A percentile compares a stretch with the other conserved stretches of the same genome.
These are phyloP conservation scores for Chaitophorus viminalis DNA, from an alignment of 2,888 invertebrate genomes.

Conservation along the genomic window DNA sequence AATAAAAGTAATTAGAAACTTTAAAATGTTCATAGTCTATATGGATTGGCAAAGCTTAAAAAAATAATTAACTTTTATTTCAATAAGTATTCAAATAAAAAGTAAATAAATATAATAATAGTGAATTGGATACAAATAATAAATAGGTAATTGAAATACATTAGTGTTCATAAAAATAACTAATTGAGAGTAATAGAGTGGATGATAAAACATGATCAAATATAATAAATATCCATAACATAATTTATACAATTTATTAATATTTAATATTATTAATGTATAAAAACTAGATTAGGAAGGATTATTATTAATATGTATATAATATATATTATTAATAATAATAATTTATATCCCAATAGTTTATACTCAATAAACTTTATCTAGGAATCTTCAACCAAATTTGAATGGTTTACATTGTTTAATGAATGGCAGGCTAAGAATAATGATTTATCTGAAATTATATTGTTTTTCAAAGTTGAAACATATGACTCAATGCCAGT, in stretches of 20 bases:
- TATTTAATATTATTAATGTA: too few species aligned
- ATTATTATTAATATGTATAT: background rate
- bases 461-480: background rate
- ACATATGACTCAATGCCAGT: constrained; percentile 12
- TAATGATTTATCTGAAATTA: constrained; percentile 20
- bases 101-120: background rate
- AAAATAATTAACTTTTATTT: too few species aligned
- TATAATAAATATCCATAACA: too few species aligned
- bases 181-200: too few species aligned
- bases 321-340: background rate
- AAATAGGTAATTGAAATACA: too few species aligned
- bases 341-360: background rate
- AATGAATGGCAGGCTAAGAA: constrained; percentile 20
- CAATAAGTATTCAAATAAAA: too few species aligned
- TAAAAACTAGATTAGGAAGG: too few species aligned
- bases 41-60: background rate
- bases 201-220: too few species aligned
- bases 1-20: background rate
- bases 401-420: background rate
- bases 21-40: background rate
- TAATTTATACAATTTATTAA: too few species aligned
- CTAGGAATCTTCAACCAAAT: background rate
- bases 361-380: background rate
- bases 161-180: too few species aligned
- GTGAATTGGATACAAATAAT: too few species aligned